phyloP scores from a whole-genome alignment of 1,140 invertebrate genomes.

The Episyrphus balteatus region DNA sequence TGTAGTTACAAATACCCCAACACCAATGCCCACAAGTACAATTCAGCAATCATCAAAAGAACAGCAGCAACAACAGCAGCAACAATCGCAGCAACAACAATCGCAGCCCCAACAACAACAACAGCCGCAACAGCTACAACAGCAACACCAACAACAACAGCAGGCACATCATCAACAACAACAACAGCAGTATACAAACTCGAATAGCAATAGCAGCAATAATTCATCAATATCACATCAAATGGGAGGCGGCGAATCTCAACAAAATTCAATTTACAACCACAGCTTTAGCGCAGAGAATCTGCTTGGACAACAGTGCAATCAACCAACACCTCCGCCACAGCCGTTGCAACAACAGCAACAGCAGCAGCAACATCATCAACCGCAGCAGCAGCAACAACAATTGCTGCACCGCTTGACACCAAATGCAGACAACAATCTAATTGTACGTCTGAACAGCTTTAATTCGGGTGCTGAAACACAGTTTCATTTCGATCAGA shows the following conservation, averaged over 20 bases:
- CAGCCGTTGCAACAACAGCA: not conserved
- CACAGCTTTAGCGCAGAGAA: conserved; percentile 33
- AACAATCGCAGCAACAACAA: conserved; percentile 4
- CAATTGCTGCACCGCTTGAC: conserved; percentile 13
- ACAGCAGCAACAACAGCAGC: not conserved
- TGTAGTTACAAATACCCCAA: not conserved
- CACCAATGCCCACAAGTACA: not conserved
- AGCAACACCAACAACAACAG: conserved; percentile 28
- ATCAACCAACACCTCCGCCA: not conserved
- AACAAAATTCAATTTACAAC: conserved; percentile 35
- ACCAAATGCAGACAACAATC: conserved; percentile 1
- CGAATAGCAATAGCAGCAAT: conserved; percentile 24
- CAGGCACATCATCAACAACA: conserved; percentile 29
- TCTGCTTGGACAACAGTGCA: conserved; percentile 12
- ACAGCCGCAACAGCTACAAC: conserved; percentile 19
- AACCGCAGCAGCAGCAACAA: conserved; percentile 15
- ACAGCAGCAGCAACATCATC: conserved; percentile 1
- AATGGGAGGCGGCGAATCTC: conserved; percentile 25
- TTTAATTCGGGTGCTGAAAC: conserved; percentile 15
- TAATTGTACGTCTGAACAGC: conserved; percentile 21
- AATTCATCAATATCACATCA: conserved; percentile 31
- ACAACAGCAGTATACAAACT: conserved; percentile 32
- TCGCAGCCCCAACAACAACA: conserved; percentile 7
- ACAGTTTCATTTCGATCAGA: conserved; percentile 29
- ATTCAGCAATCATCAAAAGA: not conserved